These are phyloP conservation scores for Laupala kohalensis DNA, from an alignment of 1,140 invertebrate genomes.

Conservation along the genomic window DNA sequence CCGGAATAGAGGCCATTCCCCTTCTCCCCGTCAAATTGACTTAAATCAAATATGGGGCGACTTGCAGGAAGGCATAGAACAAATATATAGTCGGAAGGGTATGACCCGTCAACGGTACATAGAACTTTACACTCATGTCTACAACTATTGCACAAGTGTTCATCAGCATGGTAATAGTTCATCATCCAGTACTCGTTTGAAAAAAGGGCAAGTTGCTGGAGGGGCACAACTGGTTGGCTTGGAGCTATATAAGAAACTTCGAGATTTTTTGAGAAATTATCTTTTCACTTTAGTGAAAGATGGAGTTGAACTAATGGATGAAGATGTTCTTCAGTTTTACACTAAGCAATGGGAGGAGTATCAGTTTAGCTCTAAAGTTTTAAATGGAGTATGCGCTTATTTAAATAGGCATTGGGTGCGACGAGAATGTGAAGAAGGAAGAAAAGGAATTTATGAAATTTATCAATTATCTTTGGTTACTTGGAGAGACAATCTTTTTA, in stretches of 20 bases:
- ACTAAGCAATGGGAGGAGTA: constrained; percentile 97
- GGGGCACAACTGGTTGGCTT: constrained; percentile 91
- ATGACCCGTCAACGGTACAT: constrained; percentile 81
- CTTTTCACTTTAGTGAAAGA: constrained; percentile 69
- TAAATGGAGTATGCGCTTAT: constrained; percentile 95
- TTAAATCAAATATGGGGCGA: constrained; percentile 94
- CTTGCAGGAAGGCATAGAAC: constrained; percentile 77
- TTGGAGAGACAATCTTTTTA: constrained; percentile 92
- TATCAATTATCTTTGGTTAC: constrained; percentile 96
- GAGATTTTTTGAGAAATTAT: constrained; percentile 82
- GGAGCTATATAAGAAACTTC: constrained; percentile 87
- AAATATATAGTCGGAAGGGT: constrained; percentile 73
- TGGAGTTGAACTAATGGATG: constrained; percentile 86
- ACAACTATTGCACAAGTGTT: constrained; percentile 93
- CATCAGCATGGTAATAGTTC: constrained; percentile 51
- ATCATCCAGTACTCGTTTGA: constrained; percentile 28
- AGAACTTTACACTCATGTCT: constrained; percentile 87
- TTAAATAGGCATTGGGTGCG: constrained; percentile 97
- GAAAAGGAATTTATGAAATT: constrained; percentile 94
- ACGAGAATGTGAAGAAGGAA: constrained; percentile 91
- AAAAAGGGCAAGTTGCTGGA: constrained; percentile 27
- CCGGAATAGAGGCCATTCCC: constrained; percentile 1
- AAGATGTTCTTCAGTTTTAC: constrained; percentile 89
- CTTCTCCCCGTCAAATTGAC: constrained; percentile 62
- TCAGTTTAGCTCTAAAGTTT: constrained; percentile 92